These are phyloP conservation scores for Diabrotica balteata DNA, from an alignment of 2,888 invertebrate genomes.

Conservation along the genomic window DNA sequence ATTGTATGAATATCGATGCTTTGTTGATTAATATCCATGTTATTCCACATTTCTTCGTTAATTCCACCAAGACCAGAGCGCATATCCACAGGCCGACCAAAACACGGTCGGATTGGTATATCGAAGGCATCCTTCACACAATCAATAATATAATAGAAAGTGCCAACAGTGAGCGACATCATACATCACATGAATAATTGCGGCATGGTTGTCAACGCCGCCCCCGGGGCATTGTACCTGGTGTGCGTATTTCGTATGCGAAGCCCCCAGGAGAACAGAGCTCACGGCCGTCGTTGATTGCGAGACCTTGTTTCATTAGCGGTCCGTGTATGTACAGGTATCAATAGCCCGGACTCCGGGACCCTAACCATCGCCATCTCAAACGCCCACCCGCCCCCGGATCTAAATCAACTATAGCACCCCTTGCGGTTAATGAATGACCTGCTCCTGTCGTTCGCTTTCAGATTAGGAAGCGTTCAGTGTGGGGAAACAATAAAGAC, in stretches of 20 bases:
- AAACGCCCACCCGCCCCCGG: conserved; percentile 15
- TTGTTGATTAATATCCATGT: too few relatives aligned
- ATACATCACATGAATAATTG: conserved; percentile 44
- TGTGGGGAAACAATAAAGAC: too few relatives aligned
- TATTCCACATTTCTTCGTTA: neutral
- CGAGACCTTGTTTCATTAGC: conserved; percentile 60
- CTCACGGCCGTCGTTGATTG: conserved; percentile 51
- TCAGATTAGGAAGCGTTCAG: neutral
- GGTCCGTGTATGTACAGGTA: conserved; percentile 37
- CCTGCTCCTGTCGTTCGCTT: conserved; percentile 4
- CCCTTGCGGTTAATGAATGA: conserved; percentile 17
- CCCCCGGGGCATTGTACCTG: conserved; percentile 44
- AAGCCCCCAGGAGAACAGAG: conserved; percentile 39
- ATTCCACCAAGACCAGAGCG: neutral
- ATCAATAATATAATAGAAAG: conserved; percentile 31
- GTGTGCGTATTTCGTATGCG: conserved; percentile 41
- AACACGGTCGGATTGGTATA: conserved; percentile 11
- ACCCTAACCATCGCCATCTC: conserved; percentile 11
- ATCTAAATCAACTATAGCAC: conserved; percentile 7
- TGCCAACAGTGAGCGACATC: conserved; percentile 29
- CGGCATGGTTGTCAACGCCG: conserved; percentile 33
- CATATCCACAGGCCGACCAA: conserved; percentile 1
- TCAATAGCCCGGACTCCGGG: conserved; percentile 31
- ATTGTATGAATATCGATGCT: too few relatives aligned
- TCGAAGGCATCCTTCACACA: conserved; percentile 18